Base-by-base conservation (phyloP, 92 coral and sea anemone species). In the Plumapathes pennacea region DNA sequence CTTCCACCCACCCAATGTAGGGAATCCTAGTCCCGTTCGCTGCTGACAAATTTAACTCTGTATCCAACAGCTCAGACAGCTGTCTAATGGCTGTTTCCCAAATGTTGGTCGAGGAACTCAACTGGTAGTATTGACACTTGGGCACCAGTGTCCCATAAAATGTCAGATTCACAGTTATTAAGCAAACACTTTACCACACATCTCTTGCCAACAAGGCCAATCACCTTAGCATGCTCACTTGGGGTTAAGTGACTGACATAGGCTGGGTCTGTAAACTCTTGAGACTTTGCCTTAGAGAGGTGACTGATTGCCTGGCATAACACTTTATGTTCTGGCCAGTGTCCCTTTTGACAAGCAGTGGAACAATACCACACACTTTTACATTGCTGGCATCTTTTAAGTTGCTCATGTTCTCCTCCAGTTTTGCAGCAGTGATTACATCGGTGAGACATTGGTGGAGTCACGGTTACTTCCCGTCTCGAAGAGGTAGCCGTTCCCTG, bases 101-200 rank as follows among this genome's bases (percentile, higher is more conserved):
- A 31, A 46, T 72, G 76, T 41, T 45, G 50, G 38, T 39, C 21
- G 24, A 72, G 50, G 40, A 54, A 80, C 26, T 64, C 39, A 17
- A 12, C 60, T 49, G 88, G 73, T 40, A 74, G 58, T 31, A 67
- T 58, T 5, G 88, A 81, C 37, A 74, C 82, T 73, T 81, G 88
- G 67, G 88, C 82, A 25, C 78, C 82, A 5, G 77, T 81, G 77
- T 74, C 82, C 78, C 78, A 74, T 64, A 81, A 41, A 48, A 75
- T 67, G 5, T 81, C 82, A 44, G 50, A 29, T 58, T 51, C 67
- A 43, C 20, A 54, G 59, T 74, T 69, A 67, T 73, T 52, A 10
- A 73, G 74, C 13, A 67, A 60, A 45, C 82, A 81, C 46, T 60
- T 81, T 10, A 81, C 80, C 77, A 73, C 74, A 46, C 88, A 81